A percentile compares a stretch with the other conserved stretches of the same genome.
Conservation (phyloP, 2,888 invertebrate species). For the Thecophora atra region DNA sequence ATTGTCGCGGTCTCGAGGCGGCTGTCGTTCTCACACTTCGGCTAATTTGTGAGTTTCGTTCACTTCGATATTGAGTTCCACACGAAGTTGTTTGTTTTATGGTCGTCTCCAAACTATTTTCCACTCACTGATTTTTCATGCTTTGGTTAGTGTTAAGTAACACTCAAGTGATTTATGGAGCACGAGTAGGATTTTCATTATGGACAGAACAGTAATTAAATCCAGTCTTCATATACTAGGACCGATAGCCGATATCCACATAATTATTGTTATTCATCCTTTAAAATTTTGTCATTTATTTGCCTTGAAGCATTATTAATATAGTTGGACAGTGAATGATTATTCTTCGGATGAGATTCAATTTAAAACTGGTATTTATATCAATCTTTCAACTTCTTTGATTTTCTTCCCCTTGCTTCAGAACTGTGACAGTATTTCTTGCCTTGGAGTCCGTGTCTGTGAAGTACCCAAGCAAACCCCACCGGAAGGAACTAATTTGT, state of each 20-base stretch:
- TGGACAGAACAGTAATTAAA: neutral
- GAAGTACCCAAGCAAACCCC: neutral
- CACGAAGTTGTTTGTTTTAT: slow-evolving; percentile 44
- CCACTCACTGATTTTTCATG: slow-evolving; percentile 54
- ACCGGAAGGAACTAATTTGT: slow-evolving; percentile 33
- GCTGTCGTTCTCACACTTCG: slow-evolving; percentile 58
- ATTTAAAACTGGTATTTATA: too few species aligned
- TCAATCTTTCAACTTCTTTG: neutral
- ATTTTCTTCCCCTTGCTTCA: too few species aligned
- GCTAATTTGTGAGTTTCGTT: slow-evolving; percentile 62
- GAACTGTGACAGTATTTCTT: too few species aligned
- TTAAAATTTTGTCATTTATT: too few species aligned
- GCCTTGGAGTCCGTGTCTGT: too few species aligned
- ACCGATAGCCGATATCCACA: too few species aligned
- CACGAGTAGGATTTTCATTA: neutral
- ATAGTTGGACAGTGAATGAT: too few species aligned
- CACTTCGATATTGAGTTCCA: slow-evolving; percentile 56
- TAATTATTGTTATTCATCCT: too few species aligned
- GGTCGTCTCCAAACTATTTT: slow-evolving; percentile 59
- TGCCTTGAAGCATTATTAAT: too few species aligned
- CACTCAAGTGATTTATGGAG: slow-evolving; percentile 26
- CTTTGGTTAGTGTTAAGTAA: slow-evolving; percentile 26
- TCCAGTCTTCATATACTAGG: too few species aligned
- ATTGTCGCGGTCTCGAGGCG: slow-evolving; percentile 33
- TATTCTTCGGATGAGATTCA: too few species aligned